Percentiles rank a stretch among this genome's conserved stretches.
Evolutionary conservation across 30 jellyfish, hydroid and myxozoan species (phyloP).

Genomic region (Cassiopea xamachana): DNA sequence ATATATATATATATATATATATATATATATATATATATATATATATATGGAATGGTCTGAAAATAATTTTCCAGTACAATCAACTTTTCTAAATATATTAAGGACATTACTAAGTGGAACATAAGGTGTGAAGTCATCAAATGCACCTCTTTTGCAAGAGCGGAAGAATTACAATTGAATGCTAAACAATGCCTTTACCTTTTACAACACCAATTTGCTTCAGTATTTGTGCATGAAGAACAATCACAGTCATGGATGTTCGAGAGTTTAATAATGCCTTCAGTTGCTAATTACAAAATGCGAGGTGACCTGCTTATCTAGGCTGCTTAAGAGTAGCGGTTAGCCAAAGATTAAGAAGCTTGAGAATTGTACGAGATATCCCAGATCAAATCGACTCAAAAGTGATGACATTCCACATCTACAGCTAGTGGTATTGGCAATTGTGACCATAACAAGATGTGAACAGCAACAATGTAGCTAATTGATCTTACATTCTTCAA

Average conservation of each 20-base stretch:
- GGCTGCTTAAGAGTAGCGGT: conserved; percentile 27
- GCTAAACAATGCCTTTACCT: too few relatives aligned
- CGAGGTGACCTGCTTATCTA: conserved; percentile 1
- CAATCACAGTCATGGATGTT: not conserved
- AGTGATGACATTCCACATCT: not conserved
- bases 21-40: too few relatives aligned
- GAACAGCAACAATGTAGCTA: not conserved
- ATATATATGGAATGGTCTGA: too few relatives aligned
- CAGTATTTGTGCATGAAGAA: not conserved
- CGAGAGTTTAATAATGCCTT: not conserved
- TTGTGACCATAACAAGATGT: conserved; percentile 33
- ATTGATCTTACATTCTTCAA: not conserved
- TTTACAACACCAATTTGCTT: not conserved
- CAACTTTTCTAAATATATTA: too few relatives aligned
- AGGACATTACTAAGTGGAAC: too few relatives aligned
- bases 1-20: too few relatives aligned
- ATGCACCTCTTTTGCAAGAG: too few relatives aligned
- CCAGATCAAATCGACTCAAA: not conserved
- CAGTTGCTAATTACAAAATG: conserved; percentile 23
- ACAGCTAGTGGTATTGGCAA: not conserved
- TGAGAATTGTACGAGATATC: not conserved
- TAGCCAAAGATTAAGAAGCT: conserved; percentile 38
- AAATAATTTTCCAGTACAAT: too few relatives aligned
- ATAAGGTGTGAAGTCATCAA: too few relatives aligned
- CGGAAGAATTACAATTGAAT: too few relatives aligned